These are phyloP conservation scores for Meriones psammophilus DNA, from an alignment of 2,797 vertebrate genomes.

Conservation along the genomic window DNA sequence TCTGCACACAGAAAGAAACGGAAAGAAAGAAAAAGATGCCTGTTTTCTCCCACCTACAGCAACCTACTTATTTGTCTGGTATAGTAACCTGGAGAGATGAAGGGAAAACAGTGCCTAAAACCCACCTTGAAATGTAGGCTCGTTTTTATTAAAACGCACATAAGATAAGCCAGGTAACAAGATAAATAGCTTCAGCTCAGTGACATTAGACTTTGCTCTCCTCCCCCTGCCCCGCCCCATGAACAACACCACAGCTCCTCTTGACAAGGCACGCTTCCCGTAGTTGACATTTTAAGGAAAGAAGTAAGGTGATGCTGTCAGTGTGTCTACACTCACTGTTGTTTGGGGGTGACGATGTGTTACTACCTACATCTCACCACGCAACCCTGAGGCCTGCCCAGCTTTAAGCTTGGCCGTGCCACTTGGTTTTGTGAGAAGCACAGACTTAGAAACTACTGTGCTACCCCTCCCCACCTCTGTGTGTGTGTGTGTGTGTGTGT, in stretches of 20 bases:
- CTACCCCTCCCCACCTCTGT: neutral
- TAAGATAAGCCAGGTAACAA: neutral
- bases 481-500: neutral
- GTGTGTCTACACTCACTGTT: neutral
- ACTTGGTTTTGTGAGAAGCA: neutral
- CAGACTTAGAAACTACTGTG: neutral
- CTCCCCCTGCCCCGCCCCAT: neutral
- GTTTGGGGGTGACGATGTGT: neutral
- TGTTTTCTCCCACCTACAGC: neutral
- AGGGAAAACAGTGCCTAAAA: neutral
- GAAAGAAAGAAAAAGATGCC: neutral
- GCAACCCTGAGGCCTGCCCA: neutral
- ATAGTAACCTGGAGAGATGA: neutral
- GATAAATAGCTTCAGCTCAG: neutral
- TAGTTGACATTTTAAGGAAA: constrained; percentile 2
- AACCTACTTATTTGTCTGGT: neutral
- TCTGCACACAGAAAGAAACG: neutral
- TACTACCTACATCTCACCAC: neutral
- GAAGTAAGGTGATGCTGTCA: neutral
- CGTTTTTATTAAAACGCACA: neutral
- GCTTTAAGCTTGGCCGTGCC: neutral
- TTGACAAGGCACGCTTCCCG: neutral
- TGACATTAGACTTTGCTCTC: neutral
- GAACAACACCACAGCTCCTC: neutral
- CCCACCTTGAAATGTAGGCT: neutral